Conservation (phyloP, 37 sponge, comb jelly and placozoan species). For the Cladorhizidae sp. region DNA sequence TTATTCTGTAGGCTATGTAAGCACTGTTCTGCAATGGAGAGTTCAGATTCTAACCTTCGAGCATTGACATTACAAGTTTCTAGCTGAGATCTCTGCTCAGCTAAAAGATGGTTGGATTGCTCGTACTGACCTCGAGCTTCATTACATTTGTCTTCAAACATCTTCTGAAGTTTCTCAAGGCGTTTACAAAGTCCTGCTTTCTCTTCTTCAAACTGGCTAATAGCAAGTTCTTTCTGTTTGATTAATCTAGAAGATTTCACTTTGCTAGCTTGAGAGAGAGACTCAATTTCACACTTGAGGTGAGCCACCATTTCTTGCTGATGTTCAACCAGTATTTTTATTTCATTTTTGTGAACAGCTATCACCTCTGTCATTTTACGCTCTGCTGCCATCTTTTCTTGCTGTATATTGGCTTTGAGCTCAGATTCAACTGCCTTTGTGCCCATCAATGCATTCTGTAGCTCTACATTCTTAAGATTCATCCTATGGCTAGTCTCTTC, state of each 20-base stretch:
- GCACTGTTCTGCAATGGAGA: slow-evolving; percentile 33
- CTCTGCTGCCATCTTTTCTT: background rate
- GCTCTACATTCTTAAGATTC: slow-evolving; percentile 37
- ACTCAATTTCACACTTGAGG: slow-evolving; percentile 31
- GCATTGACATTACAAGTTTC: slow-evolving; percentile 40
- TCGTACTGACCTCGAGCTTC: slow-evolving; percentile 39
- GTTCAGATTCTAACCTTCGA: slow-evolving; percentile 30
- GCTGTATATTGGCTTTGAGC: slow-evolving; percentile 17
- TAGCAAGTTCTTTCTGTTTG: slow-evolving; percentile 7
- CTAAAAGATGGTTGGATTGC: slow-evolving; percentile 12
- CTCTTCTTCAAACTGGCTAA: slow-evolving; percentile 27
- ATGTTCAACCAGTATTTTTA: background rate
- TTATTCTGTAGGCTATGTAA: slow-evolving; percentile 45
- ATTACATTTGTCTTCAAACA: slow-evolving; percentile 45
- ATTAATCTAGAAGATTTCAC: slow-evolving; percentile 1
- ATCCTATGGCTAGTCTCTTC: slow-evolving; percentile 19
- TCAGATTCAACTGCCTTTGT: slow-evolving; percentile 16
- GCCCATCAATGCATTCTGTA: slow-evolving; percentile 19
- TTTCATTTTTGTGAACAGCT: slow-evolving; percentile 13
- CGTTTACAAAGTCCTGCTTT: slow-evolving; percentile 15
- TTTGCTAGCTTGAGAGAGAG: slow-evolving; percentile 4
- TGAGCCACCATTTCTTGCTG: slow-evolving; percentile 29
- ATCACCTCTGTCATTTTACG: background rate
- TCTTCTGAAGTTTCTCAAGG: slow-evolving; percentile 25
- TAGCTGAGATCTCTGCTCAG: slow-evolving; percentile 39